Conservation (phyloP, 1,140 invertebrate species). For the Drosophila tropicalis region DNA sequence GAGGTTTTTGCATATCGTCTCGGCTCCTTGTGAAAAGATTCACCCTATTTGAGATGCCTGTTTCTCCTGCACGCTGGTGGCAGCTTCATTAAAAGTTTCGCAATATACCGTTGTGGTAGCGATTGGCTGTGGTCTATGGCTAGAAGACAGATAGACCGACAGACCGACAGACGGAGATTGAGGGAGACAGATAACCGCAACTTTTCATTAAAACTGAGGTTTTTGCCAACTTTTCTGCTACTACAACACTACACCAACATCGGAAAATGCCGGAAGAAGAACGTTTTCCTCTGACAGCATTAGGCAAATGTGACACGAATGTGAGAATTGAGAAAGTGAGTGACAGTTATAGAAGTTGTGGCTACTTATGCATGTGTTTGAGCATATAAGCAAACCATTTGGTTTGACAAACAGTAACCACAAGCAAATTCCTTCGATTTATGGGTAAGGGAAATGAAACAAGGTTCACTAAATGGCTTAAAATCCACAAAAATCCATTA, state of each 20-base stretch:
- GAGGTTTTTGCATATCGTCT: neutral
- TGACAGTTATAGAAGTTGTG: no score
- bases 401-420: no score
- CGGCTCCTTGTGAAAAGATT: neutral
- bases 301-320: no score
- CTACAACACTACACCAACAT: neutral
- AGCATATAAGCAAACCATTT: no score
- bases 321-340: no score
- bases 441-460: no score
- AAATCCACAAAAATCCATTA: no score
- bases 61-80: constrained; percentile 18
- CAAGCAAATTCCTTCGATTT: no score
- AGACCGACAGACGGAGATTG: constrained; percentile 7
- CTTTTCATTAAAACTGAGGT: constrained; percentile 53
- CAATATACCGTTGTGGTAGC: constrained; percentile 24
- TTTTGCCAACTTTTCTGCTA: constrained; percentile 17
- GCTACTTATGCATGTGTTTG: no score
- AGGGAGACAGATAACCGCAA: constrained; percentile 30
- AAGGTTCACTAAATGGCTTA: no score
- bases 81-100: constrained; percentile 57
- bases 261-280: constrained; percentile 1
- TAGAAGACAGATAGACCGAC: neutral
- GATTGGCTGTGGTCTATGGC: constrained; percentile 41
- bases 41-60: neutral
- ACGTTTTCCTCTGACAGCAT: neutral